These are phyloP conservation scores for Salvelinus namaycush DNA, from an alignment of 2,113 vertebrate species.

Conservation along the genomic window DNA sequence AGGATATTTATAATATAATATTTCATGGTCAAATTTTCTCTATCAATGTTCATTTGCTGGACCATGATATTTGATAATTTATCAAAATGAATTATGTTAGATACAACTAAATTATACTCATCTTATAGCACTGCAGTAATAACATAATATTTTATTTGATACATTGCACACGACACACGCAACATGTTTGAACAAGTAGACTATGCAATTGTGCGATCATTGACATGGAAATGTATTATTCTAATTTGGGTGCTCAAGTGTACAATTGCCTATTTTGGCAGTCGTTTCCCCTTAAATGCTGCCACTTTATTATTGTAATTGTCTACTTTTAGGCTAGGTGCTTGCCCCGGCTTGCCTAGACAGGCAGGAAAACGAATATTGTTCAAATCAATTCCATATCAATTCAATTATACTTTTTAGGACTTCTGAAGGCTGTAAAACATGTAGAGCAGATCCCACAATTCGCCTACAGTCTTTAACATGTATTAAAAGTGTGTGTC, in stretches of 20 bases:
- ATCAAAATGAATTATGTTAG: neutral
- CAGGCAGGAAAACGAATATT: neutral
- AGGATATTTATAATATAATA: no score
- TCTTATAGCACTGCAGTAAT: no score
- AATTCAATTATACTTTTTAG: neutral
- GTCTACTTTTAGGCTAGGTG: neutral
- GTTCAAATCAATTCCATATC: neutral
- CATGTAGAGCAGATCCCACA: no score
- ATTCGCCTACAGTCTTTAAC: no score
- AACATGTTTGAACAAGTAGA: neutral
- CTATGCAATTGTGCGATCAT: neutral
- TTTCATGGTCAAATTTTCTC: no score
- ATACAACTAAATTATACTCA: no score
- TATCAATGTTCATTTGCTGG: neutral
- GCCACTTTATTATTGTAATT: neutral
- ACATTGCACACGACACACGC: neutral
- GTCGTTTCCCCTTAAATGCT: neutral
- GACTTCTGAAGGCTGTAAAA: neutral
- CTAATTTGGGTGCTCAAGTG: neutral
- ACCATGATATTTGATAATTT: neutral
- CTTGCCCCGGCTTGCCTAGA: constrained; percentile 1
- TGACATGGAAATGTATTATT: neutral
- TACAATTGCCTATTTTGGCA: neutral
- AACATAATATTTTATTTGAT: no score
- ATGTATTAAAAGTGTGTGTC: no score